Conservation (phyloP, 2,888 invertebrate genomes). For the Phorcus lineatus region DNA sequence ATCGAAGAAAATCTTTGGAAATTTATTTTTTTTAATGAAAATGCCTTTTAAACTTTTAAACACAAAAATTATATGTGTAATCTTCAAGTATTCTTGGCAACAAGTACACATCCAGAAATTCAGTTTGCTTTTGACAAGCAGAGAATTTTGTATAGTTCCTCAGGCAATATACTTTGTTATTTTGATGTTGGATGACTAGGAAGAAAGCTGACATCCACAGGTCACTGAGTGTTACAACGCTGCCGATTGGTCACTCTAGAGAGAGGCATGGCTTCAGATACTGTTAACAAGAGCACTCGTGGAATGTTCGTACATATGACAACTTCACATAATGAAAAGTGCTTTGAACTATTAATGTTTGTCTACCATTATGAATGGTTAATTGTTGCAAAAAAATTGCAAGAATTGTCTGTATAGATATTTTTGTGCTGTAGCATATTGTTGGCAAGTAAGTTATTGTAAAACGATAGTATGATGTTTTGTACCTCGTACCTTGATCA, state of each 20-base stretch:
- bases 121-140: not conserved
- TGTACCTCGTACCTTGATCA: conserved; percentile 9
- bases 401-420: conserved; percentile 14
- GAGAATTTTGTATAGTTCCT: not conserved
- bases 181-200: not conserved
- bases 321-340: conserved; percentile 23
- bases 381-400: not conserved
- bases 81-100: not conserved
- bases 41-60: too few species aligned
- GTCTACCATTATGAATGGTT: conserved; percentile 23
- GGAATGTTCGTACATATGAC: not conserved
- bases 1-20: too few species aligned
- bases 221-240: not conserved
- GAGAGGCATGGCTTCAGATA: not conserved
- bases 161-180: conserved; percentile 12
- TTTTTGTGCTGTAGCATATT: conserved; percentile 18
- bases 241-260: not conserved
- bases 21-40: too few species aligned
- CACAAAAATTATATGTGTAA: not conserved
- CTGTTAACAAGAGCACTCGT: not conserved
- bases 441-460: conserved; percentile 20
- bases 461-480: conserved; percentile 8
- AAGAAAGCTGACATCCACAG: not conserved
- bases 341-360: conserved; percentile 22
- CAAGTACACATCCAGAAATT: not conserved